Base-by-base conservation (phyloP, 2,797 vertebrate species). In the Artibeus lituratus region DNA sequence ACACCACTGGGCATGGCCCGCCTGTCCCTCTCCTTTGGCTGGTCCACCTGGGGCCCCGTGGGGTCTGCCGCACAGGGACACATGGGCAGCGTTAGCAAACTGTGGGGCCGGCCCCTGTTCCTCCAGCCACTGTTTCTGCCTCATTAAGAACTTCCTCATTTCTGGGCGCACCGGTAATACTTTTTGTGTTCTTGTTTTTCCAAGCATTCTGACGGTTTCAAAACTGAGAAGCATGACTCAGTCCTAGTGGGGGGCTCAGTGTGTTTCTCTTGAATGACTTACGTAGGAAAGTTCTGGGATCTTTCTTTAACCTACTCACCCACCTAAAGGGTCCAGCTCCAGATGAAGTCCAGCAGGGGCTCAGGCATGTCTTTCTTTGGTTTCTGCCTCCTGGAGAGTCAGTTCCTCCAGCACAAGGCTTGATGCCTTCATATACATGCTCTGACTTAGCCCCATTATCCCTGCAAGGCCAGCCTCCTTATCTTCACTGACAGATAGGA, bases 1-100 rank as follows among this genome's bases (percentile, higher is more conserved):
- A 0, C 10, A 19, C 19, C 32, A 0, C 47, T n/a, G 4, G 1
- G 26, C 39, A 8, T 0, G 0, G 8, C n/a, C 12, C 39, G 0
- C 0, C 7, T 2, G 0, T 24, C 24, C 19, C 44, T 37, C 37
- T 49, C 22, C 6, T 51, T n/a, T 5, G 3, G 29, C 37, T 83
- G 22, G 26, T 7, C 7, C 29, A 0, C 0, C 0, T 0, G 11
- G 42, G 81, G 22, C 29, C 24, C 72, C 0, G 9, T 0, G 26
- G 55, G 49, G 6, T 0, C 0, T 14, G 0, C 35, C 1, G 4
- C 72, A 4, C 26, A 3, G 37, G 73, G 11, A 9, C 0, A 5
- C 0, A 1, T 0, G 44, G 42, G 74, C 12, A 18, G 3, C 0
- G 0, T 14, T 3, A 2, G 11, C 3, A 0, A 7, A 4, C 73